Conservation (phyloP, 2,888 invertebrate genomes). For the Bombyx huttoni region DNA sequence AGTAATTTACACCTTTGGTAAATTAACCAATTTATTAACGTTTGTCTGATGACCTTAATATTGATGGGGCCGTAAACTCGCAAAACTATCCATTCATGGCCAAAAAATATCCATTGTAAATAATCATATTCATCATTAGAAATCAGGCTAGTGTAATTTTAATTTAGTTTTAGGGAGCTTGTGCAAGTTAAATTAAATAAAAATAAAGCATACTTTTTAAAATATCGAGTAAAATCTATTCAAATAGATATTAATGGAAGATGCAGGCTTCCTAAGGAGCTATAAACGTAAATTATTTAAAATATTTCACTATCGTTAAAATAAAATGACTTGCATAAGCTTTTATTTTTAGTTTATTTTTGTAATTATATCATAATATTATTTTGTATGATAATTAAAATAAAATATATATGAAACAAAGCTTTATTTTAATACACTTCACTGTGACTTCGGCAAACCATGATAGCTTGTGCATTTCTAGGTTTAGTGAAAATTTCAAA, state of each 20-base stretch:
- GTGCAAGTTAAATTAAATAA: background rate
- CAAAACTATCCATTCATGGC: too few relatives aligned
- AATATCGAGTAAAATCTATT: too few relatives aligned
- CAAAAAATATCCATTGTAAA: background rate
- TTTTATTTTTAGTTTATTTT: background rate
- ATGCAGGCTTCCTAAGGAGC: too few relatives aligned
- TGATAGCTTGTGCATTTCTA: background rate
- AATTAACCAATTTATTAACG: too few relatives aligned
- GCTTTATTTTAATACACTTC: background rate
- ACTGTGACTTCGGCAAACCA: background rate
- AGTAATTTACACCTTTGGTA: too few relatives aligned
- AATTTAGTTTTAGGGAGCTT: background rate
- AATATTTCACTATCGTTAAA: too few relatives aligned
- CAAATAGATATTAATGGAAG: too few relatives aligned
- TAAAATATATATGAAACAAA: background rate
- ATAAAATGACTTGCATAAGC: background rate
- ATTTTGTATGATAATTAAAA: background rate
- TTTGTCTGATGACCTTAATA: too few relatives aligned
- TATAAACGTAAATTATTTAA: too few relatives aligned
- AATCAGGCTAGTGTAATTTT: background rate
- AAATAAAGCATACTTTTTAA: background rate
- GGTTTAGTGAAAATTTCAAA: too few relatives aligned
- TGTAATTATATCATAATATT: background rate
- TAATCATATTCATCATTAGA: background rate
- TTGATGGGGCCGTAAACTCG: too few relatives aligned